Evolutionary conservation across 2,797 vertebrate genomes (phyloP).

Genomic region (Lepus townsendii): DNA sequence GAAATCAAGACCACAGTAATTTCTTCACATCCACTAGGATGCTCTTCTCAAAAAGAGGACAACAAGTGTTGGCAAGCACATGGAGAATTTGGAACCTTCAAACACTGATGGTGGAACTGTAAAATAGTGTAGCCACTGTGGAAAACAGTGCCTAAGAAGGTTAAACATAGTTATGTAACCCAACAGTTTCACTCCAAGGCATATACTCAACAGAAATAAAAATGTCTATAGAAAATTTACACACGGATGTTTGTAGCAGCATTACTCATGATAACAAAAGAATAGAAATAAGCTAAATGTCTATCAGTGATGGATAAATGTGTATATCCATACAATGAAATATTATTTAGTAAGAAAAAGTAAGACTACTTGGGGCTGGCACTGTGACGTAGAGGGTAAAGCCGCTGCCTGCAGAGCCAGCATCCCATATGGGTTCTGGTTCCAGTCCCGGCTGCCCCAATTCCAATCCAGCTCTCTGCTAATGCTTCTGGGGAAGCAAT

Average conservation of each 20-base stretch:
- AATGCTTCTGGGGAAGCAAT: too few relatives aligned
- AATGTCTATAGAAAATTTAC: not conserved
- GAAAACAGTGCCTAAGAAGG: not conserved
- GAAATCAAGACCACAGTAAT: not conserved
- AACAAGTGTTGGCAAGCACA: not conserved
- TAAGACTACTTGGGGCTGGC: too few relatives aligned
- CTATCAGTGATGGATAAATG: not conserved
- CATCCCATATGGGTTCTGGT: too few relatives aligned
- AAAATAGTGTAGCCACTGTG: not conserved
- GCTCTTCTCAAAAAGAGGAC: not conserved
- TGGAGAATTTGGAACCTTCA: not conserved
- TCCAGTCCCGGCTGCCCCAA: too few relatives aligned
- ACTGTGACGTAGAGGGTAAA: too few relatives aligned
- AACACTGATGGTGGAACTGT: not conserved
- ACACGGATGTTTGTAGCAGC: not conserved
- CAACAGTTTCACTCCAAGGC: not conserved
- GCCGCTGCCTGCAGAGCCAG: too few relatives aligned
- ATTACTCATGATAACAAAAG: not conserved
- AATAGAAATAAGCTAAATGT: conserved; percentile 3
- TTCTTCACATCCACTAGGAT: not conserved
- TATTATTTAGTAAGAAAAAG: conserved; percentile 24
- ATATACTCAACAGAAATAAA: conserved; percentile 30
- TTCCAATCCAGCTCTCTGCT: too few relatives aligned
- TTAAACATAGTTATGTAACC: conserved; percentile 6
- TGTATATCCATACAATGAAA: not conserved